Percentiles rank a stretch among this genome's conserved stretches.
phyloP scores from a whole-genome alignment of 2,113 vertebrate genomes.

The Psilopsiagon aurifrons region DNA sequence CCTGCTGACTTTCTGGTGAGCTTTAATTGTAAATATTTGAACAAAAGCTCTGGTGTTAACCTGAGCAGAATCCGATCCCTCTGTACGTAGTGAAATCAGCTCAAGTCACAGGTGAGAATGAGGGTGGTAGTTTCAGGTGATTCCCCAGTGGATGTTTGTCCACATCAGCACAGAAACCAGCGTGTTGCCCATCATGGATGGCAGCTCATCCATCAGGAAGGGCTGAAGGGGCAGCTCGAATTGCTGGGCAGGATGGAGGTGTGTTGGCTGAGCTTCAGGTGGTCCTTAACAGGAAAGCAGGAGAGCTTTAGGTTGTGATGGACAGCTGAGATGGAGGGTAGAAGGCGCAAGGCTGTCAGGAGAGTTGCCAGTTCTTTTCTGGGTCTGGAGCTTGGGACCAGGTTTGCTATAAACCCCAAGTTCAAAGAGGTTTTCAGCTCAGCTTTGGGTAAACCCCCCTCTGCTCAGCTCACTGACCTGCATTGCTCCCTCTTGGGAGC shows the following conservation, averaged over 20 bases:
- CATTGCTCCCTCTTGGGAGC: neutral
- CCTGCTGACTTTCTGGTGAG: conserved; percentile 7
- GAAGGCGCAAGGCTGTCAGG: neutral
- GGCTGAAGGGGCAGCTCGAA: neutral
- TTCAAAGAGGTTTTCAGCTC: neutral
- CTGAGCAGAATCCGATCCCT: conserved; percentile 24
- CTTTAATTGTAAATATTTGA: conserved; percentile 35
- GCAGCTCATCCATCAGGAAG: neutral
- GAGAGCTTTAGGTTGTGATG: accelerated
- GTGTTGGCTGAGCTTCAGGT: neutral
- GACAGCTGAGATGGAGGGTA: neutral
- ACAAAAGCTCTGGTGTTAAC: neutral
- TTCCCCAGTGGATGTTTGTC: neutral
- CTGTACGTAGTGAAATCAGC: neutral
- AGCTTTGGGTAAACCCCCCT: neutral
- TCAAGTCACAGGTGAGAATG: neutral
- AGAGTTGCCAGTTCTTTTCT: neutral
- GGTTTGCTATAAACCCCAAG: neutral
- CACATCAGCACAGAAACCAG: neutral
- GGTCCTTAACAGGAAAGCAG: neutral
- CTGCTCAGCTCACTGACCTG: neutral
- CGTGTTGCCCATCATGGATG: neutral
- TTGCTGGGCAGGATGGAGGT: neutral
- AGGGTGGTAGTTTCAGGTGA: neutral
- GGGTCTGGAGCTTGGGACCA: neutral